Conservation (phyloP, 1,140 invertebrate genomes). For the Mesaphorura yosii region DNA sequence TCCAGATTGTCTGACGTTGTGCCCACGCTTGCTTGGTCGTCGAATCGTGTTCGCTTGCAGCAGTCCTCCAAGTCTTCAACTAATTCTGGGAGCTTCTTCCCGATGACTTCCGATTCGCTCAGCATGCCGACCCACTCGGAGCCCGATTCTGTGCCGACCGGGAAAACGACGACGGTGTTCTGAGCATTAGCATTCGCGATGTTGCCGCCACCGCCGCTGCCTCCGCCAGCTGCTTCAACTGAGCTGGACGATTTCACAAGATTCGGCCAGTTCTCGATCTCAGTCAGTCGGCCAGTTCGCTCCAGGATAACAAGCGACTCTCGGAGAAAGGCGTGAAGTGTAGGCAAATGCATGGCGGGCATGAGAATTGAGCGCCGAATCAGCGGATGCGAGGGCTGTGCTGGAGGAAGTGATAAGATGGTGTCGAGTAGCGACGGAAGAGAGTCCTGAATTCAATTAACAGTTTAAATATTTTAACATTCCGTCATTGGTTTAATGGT, state of each 20-base stretch:
- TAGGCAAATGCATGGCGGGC: constrained; percentile 28
- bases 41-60: not conserved
- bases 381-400: too few relatives aligned
- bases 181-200: too few relatives aligned
- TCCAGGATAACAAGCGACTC: constrained; percentile 25
- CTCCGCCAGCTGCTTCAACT: too few relatives aligned
- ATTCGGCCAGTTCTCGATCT: constrained; percentile 25
- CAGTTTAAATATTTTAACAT: too few relatives aligned
- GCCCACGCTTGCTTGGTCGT: constrained; percentile 39
- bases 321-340: constrained; percentile 23
- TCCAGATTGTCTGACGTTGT: constrained; percentile 88
- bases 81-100: too few relatives aligned
- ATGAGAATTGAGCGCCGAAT: constrained; percentile 22
- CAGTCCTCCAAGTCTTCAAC: not conserved
- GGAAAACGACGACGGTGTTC: constrained; percentile 31
- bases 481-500: too few relatives aligned
- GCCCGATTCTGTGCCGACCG: constrained; percentile 11
- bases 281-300: constrained; percentile 25
- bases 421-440: too few relatives aligned
- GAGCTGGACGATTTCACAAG: constrained; percentile 18
- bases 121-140: constrained; percentile 58
- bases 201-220: not conserved
- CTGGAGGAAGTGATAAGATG: too few relatives aligned
- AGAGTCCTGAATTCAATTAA: too few relatives aligned
- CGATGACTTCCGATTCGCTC: constrained; percentile 38